Evolutionary conservation across 2,888 invertebrate genomes (phyloP).

Genomic region (Phytoseiulus persimilis): DNA sequence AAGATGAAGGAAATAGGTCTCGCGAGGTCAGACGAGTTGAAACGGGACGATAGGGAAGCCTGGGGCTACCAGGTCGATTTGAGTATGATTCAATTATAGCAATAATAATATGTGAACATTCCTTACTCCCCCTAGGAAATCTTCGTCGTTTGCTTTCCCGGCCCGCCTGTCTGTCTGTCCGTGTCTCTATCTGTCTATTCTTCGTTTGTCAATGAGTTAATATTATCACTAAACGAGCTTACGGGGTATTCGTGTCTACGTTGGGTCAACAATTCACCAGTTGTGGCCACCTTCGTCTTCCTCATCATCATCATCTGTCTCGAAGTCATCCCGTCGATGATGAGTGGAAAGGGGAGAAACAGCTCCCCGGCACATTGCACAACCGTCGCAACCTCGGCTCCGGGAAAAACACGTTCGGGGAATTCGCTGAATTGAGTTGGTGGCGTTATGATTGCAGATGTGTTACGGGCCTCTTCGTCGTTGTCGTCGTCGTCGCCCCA

Average conservation of each 20-base stretch:
- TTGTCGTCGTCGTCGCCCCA: neutral
- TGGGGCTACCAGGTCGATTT: neutral
- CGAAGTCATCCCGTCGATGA: neutral
- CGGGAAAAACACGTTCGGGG: neutral
- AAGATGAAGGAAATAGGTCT: neutral
- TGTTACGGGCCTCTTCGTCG: neutral
- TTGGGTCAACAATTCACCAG: neutral
- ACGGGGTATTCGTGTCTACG: neutral
- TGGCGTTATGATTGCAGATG: neutral
- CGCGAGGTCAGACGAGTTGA: neutral
- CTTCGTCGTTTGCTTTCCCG: neutral
- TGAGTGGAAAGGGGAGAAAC: neutral
- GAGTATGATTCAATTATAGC: neutral
- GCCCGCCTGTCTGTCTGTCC: too few species aligned
- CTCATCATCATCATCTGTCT: neutral
- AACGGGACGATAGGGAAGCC: neutral
- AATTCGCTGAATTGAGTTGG: neutral
- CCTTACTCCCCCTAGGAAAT: neutral
- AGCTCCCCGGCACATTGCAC: neutral
- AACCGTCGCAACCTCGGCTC: neutral
- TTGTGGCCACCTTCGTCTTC: neutral
- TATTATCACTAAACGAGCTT: slow-evolving; percentile 5
- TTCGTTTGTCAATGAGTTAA: neutral
- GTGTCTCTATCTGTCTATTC: neutral
- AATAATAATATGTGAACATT: neutral